Conservation (phyloP, 2,113 vertebrate species). For the Steatornis caripensis region DNA sequence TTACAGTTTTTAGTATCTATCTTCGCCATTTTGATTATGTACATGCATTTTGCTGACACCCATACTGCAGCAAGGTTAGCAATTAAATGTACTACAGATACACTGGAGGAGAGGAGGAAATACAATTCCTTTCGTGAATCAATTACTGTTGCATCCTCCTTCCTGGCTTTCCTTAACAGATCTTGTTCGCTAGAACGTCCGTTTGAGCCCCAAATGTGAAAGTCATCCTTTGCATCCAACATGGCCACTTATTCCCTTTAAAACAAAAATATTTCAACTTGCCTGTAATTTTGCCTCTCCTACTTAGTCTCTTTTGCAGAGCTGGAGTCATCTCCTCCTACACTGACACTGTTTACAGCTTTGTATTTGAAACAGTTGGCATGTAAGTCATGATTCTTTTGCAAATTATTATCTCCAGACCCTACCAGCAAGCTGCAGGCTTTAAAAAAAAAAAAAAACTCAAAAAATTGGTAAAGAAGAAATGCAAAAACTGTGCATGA, state of each 20-base stretch:
- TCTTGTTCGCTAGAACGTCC: not conserved
- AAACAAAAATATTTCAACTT: not conserved
- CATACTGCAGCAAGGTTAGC: not conserved
- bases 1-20: not conserved
- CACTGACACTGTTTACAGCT: slow-evolving; percentile 50
- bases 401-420: slow-evolving; percentile 45
- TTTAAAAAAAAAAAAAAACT: not conserved
- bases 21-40: not conserved
- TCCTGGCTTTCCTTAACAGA: not conserved
- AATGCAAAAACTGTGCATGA: not conserved
- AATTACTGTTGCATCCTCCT: not conserved
- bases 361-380: slow-evolving; percentile 59
- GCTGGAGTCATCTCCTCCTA: slow-evolving; percentile 55
- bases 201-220: not conserved
- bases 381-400: slow-evolving; percentile 49
- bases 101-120: not conserved
- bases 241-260: not conserved
- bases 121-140: not conserved
- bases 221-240: not conserved
- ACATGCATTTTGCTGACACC: not conserved
- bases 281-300: slow-evolving; percentile 12
- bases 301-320: slow-evolving; percentile 28
- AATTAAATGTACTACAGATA: not conserved
- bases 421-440: slow-evolving; percentile 5
- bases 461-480: no score